Percentiles rank a stretch among this genome's conserved stretches.
Evolutionary conservation across 2,113 vertebrate species (phyloP).

Genomic region (Grallaria varia): DNA sequence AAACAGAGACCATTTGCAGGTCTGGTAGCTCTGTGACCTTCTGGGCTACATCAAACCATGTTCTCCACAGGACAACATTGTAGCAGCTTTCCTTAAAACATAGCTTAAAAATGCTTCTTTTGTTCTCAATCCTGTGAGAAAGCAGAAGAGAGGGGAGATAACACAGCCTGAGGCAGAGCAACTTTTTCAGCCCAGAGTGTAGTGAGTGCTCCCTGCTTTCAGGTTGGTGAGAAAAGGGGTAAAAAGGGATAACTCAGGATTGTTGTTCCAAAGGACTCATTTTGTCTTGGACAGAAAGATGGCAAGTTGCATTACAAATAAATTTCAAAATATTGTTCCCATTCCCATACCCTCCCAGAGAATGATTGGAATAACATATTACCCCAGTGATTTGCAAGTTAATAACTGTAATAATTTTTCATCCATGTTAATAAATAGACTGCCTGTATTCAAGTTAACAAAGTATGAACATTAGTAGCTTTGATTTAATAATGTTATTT

Average conservation of each 20-base stretch:
- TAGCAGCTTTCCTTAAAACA: not conserved
- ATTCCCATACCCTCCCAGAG: not conserved
- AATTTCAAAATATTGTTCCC: not conserved
- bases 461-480: not conserved
- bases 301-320: not conserved
- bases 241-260: not conserved
- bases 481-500: not conserved
- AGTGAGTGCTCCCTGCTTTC: not conserved
- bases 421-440: not conserved
- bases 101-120: not conserved
- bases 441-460: not conserved
- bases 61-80: not conserved
- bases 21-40: not conserved
- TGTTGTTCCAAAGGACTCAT: not conserved
- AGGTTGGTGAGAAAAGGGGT: not conserved
- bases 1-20: not conserved
- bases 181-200: not conserved
- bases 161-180: not conserved
- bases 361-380: not conserved
- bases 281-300: not conserved
- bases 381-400: not conserved
- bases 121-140: not conserved
- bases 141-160: not conserved
- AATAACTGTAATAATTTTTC: not conserved
- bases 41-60: not conserved